Percentiles rank a stretch among this genome's conserved stretches.
Evolutionary conservation across 2,888 invertebrate species (phyloP).

Genomic region (Acleris laterana): DNA sequence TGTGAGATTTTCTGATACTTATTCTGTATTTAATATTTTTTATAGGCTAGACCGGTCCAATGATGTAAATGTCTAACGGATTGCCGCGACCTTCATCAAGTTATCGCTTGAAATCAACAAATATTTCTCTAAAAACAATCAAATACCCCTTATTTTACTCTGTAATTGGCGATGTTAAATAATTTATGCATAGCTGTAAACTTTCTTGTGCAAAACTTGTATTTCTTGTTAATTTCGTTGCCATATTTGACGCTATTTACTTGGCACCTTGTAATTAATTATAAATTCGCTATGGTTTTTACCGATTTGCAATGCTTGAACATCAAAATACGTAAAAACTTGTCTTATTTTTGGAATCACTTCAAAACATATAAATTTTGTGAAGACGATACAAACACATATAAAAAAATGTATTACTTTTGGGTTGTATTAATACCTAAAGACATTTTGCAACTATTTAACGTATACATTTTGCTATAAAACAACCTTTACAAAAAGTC

Average conservation of each 20-base stretch:
- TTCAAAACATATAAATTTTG: neutral
- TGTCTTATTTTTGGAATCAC: neutral
- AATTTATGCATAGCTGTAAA: slow-evolving; percentile 22
- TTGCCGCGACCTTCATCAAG: too few relatives aligned
- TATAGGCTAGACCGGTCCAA: too few relatives aligned
- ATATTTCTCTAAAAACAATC: too few relatives aligned
- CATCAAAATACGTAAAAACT: neutral
- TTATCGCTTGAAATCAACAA: too few relatives aligned
- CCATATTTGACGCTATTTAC: slow-evolving; percentile 23
- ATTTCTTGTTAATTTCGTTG: slow-evolving; percentile 17
- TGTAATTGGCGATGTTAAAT: neutral
- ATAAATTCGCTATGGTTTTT: slow-evolving; percentile 26
- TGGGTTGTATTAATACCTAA: too few relatives aligned
- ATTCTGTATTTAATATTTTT: too few relatives aligned
- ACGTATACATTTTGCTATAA: slow-evolving; percentile 40
- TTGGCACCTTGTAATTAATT: slow-evolving; percentile 32
- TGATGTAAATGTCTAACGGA: too few relatives aligned
- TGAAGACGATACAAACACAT: slow-evolving; percentile 42
- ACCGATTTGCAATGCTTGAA: slow-evolving; percentile 18
- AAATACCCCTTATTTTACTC: too few relatives aligned
- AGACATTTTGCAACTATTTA: too few relatives aligned
- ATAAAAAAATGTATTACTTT: slow-evolving; percentile 53
- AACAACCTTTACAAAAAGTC: slow-evolving; percentile 41
- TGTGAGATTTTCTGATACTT: too few relatives aligned
- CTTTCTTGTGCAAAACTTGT: slow-evolving; percentile 27